Percentiles rank a stretch among this genome's conserved stretches.
These are phyloP conservation scores for Caenorhabditis remanei DNA, from an alignment of 1,140 invertebrate species.

Conservation along the genomic window DNA sequence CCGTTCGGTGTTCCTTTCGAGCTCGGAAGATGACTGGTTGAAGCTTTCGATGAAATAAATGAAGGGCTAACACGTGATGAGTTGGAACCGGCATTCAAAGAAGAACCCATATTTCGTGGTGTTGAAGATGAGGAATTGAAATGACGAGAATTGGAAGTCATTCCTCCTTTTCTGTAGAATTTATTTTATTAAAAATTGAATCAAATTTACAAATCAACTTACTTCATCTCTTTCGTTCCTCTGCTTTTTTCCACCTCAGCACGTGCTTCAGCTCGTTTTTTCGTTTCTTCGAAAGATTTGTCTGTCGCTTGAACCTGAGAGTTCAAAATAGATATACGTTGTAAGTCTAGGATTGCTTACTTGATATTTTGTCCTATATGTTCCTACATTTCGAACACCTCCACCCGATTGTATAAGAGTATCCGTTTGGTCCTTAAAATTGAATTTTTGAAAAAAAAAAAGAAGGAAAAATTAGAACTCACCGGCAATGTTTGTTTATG, in stretches of 20 bases:
- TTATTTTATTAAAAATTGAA: background rate
- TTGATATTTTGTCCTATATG: slow-evolving; percentile 55
- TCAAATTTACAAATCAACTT: background rate
- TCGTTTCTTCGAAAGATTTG: slow-evolving; percentile 66
- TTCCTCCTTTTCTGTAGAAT: slow-evolving; percentile 7
- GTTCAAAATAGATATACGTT: background rate
- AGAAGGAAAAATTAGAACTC: background rate
- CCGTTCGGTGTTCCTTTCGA: slow-evolving; percentile 44
- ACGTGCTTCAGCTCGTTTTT: slow-evolving; percentile 67
- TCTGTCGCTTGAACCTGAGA: slow-evolving; percentile 69
- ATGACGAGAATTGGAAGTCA: slow-evolving; percentile 30
- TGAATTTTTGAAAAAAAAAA: background rate
- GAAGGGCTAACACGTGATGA: slow-evolving; percentile 27
- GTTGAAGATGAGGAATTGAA: slow-evolving; percentile 24
- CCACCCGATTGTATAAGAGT: slow-evolving; percentile 34
- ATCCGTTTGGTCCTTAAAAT: slow-evolving; percentile 42
- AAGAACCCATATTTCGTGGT: background rate
- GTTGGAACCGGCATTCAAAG: background rate
- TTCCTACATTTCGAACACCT: slow-evolving; percentile 9
- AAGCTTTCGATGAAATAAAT: slow-evolving; percentile 16
- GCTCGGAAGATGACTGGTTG: background rate
- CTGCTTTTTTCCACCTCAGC: slow-evolving; percentile 66
- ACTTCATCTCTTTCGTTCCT: slow-evolving; percentile 65
- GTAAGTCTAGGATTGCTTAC: background rate
- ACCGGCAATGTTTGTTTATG: slow-evolving; percentile 26